These are phyloP conservation scores for Erethizon dorsatum DNA, from an alignment of 2,797 vertebrate genomes.

Conservation along the genomic window DNA sequence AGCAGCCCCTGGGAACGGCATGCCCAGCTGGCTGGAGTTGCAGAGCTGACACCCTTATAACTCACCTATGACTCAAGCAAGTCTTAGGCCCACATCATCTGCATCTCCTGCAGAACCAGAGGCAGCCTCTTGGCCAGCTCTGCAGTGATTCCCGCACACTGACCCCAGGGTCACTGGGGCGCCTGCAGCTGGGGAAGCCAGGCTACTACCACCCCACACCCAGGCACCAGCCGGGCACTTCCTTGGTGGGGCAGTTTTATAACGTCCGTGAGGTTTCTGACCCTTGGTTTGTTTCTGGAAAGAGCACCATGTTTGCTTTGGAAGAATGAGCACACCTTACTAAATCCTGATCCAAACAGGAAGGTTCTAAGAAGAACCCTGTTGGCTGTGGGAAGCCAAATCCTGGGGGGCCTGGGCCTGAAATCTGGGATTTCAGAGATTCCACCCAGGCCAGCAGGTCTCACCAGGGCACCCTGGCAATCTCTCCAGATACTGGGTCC, in stretches of 20 bases:
- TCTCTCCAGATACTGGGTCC: background rate
- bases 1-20: background rate
- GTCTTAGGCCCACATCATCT: background rate
- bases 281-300: slow-evolving; percentile 1
- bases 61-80: background rate
- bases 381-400: background rate
- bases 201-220: background rate
- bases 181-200: background rate
- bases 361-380: background rate
- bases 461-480: background rate
- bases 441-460: background rate
- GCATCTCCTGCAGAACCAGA: background rate
- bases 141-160: background rate
- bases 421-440: background rate
- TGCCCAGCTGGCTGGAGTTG: background rate
- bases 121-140: background rate
- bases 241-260: accelerated
- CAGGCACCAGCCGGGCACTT: background rate
- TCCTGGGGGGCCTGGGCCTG: background rate
- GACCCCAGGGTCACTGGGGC: background rate
- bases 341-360: background rate
- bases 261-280: background rate
- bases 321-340: background rate
- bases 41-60: background rate
- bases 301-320: background rate